Evolutionary conservation across 2,888 invertebrate genomes (phyloP), one percentile per base, ranked within the genome.

Genomic region (Brenthis hecate): DNA sequence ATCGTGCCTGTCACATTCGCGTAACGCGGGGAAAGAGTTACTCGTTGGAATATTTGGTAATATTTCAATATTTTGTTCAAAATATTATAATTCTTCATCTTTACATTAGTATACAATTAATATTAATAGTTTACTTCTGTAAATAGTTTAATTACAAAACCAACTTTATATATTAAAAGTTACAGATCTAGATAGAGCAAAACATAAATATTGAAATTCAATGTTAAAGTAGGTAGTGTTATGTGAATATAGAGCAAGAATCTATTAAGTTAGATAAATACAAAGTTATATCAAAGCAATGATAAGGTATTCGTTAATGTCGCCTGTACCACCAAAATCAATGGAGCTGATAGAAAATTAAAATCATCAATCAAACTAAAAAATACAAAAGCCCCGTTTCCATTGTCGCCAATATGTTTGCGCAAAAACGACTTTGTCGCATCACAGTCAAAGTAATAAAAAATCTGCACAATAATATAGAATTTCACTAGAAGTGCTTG

Each of bases 311-410:
- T 28, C 36, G 53, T 55, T 70, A 70, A 70, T 72, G 58, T 69
- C 58, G 72, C 71, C 68, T 73, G 70, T 72, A 69, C 70, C 72
- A 66, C 76, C 75, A 81, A 82, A 89, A 85, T 84, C 86, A 85
- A 85, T 85, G 86, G 87, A 84, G 85, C 86, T 86, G 88, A 90
- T 87, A 88, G 90, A 89, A 92, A 92, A 92, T 91, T 91, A 92
- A 92, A 91, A 92, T 89, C 92, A 92, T 92, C 92, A 92, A 92
- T 92, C 92, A 92, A 92, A 91, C 85, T 87, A 87, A 91, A 92
- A 91, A 91, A 88, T 87, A 90, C 90, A 91, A 92, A 88, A 88
- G 91, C 84, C 84, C 85, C 85, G 88, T 87, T 88, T 86, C 83
- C 89, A 92, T 92, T 92, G 92, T 92, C 89, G 85, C 86, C 85